phyloP scores from a whole-genome alignment of 2,797 vertebrate genomes.

The Leucoraja ocellata region DNA sequence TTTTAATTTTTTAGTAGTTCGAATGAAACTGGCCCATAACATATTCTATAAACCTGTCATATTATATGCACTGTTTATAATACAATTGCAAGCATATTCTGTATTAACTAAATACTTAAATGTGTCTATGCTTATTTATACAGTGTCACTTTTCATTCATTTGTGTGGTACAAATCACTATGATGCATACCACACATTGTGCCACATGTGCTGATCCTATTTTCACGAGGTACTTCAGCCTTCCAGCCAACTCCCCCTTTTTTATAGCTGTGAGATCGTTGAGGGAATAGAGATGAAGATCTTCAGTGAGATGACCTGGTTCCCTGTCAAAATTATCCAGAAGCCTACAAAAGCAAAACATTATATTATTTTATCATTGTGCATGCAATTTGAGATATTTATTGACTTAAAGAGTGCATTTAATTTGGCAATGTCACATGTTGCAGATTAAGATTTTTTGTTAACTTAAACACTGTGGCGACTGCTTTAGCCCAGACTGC shows the following conservation, averaged over 20 bases:
- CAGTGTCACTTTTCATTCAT: neutral
- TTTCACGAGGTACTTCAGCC: slow-evolving; percentile 73
- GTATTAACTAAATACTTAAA: neutral
- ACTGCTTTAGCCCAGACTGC: neutral
- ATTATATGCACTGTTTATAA: neutral
- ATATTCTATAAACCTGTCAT: neutral
- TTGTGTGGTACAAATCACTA: neutral
- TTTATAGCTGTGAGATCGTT: slow-evolving; percentile 75
- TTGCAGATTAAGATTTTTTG: neutral
- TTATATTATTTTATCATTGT: neutral
- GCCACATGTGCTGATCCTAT: slow-evolving; percentile 72
- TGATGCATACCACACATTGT: slow-evolving; percentile 70
- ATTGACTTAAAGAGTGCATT: neutral
- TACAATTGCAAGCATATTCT: neutral
- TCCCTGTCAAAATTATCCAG: slow-evolving; percentile 78
- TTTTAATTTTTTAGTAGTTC: neutral
- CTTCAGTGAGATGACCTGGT: slow-evolving; percentile 86
- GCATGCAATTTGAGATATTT: neutral
- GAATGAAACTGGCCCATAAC: neutral
- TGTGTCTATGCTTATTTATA: neutral
- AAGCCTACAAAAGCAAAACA: slow-evolving; percentile 56
- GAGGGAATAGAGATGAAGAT: slow-evolving; percentile 89
- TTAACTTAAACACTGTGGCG: neutral
- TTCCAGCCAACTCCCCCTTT: slow-evolving; percentile 73
- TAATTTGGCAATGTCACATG: neutral